Evolutionary conservation across 2,797 vertebrate genomes (phyloP).

Genomic region (Australoheros facetus): DNA sequence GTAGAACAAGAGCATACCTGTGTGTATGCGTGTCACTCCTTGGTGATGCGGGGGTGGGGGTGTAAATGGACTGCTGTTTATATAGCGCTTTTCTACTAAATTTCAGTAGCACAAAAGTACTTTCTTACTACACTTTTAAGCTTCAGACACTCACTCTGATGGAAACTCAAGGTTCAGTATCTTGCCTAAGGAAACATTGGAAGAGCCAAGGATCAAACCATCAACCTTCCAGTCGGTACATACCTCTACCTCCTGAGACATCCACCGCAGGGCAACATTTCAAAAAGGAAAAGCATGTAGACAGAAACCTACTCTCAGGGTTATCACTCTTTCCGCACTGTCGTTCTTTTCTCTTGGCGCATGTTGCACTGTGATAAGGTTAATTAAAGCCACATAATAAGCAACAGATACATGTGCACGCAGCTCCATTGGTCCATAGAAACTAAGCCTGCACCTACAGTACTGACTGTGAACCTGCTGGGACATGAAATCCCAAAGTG

Average conservation of each 20-base stretch:
- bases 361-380: constrained; percentile 60
- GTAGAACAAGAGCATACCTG: neutral
- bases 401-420: constrained; percentile 27
- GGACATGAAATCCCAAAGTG: neutral
- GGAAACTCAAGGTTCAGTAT: neutral
- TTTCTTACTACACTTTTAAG: neutral
- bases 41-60: too few relatives aligned
- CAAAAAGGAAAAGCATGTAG: constrained; percentile 36
- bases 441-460: neutral
- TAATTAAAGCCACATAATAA: constrained; percentile 54
- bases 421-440: neutral
- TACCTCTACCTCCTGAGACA: neutral
- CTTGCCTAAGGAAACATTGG: neutral
- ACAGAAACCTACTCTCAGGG: constrained; percentile 50
- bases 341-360: constrained; percentile 22
- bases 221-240: neutral
- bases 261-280: constrained; percentile 28
- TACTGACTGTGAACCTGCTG: neutral
- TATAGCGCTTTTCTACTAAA: neutral
- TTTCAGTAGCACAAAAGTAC: neutral
- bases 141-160: neutral
- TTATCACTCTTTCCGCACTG: constrained; percentile 51
- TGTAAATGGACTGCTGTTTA: neutral
- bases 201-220: neutral
- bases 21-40: neutral